Conservation (phyloP, 2,888 invertebrate species). For the Boloria euphrosyne region DNA sequence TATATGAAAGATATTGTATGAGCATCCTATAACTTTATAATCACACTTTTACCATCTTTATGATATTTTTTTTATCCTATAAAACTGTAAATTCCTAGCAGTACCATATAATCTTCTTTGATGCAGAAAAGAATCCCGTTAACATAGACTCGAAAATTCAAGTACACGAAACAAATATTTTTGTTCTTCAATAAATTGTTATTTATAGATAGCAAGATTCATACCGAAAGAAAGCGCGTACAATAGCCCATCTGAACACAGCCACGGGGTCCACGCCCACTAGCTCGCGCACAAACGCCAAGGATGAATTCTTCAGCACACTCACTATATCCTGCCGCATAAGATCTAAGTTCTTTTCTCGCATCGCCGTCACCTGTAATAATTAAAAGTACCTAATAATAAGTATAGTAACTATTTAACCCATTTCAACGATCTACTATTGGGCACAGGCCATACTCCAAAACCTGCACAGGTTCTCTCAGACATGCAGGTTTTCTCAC, state of each 20-base stretch:
- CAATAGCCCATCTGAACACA: constrained; percentile 96
- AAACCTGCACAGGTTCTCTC: no score
- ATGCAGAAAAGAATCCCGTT: no score
- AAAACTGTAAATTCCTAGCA: no score
- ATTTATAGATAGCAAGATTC: not conserved
- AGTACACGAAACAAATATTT: no score
- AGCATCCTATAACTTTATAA: no score
- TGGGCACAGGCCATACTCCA: no score
- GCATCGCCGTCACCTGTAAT: constrained; percentile 90
- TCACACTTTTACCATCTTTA: no score
- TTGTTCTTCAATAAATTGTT: no score
- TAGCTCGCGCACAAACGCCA: constrained; percentile 95
- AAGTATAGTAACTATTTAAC: not conserved
- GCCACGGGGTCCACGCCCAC: constrained; percentile 97
- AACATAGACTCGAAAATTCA: no score
- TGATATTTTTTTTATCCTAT: not conserved
- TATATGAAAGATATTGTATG: not conserved
- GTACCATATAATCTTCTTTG: not conserved
- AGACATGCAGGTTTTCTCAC: no score
- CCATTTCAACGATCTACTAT: not conserved
- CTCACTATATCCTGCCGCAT: constrained; percentile 97
- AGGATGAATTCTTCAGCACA: constrained; percentile 95
- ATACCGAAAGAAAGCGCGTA: constrained; percentile 91
- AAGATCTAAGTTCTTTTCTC: constrained; percentile 97
- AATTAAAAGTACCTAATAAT: no score